A percentile compares a stretch with the other conserved stretches of the same genome.
These are phyloP conservation scores for Ceratitis capitata DNA, from an alignment of 1,140 invertebrate species.

Conservation along the genomic window DNA sequence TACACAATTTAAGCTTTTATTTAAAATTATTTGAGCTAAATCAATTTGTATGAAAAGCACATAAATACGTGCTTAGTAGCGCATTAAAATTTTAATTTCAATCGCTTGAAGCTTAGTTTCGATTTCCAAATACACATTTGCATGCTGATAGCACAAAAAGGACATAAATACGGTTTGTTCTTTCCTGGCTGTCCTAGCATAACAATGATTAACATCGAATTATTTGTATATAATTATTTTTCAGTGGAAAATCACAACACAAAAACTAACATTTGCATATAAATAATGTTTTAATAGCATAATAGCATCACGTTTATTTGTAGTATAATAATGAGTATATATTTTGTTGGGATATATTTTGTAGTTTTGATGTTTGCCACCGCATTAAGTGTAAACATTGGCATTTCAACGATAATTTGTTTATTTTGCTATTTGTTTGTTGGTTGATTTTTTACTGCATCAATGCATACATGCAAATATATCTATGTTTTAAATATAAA, in stretches of 20 bases:
- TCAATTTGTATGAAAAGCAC: too few relatives aligned
- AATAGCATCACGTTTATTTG: not conserved
- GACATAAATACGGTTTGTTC: not conserved
- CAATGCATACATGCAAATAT: too few relatives aligned
- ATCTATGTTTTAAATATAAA: not conserved
- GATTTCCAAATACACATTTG: not conserved
- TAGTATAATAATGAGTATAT: too few relatives aligned
- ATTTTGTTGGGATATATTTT: too few relatives aligned
- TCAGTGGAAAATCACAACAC: too few relatives aligned
- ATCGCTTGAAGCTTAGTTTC: not conserved
- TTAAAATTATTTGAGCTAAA: too few relatives aligned
- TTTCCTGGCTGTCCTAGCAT: not conserved
- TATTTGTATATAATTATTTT: constrained; percentile 29
- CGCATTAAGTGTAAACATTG: constrained; percentile 29
- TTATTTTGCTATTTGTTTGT: not conserved
- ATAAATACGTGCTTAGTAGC: too few relatives aligned
- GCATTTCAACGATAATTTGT: constrained; percentile 22
- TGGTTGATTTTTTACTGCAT: too few relatives aligned
- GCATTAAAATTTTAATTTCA: not conserved
- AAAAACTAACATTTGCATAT: not conserved
- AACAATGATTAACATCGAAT: not conserved
- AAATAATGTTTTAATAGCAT: not conserved
- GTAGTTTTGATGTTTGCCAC: constrained; percentile 7
- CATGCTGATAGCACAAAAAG: not conserved
- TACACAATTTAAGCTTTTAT: too few relatives aligned